Evolutionary conservation across 2,888 invertebrate genomes (phyloP), one percentile per base, ranked within the genome.

Genomic region (Ernsta delagoae): DNA sequence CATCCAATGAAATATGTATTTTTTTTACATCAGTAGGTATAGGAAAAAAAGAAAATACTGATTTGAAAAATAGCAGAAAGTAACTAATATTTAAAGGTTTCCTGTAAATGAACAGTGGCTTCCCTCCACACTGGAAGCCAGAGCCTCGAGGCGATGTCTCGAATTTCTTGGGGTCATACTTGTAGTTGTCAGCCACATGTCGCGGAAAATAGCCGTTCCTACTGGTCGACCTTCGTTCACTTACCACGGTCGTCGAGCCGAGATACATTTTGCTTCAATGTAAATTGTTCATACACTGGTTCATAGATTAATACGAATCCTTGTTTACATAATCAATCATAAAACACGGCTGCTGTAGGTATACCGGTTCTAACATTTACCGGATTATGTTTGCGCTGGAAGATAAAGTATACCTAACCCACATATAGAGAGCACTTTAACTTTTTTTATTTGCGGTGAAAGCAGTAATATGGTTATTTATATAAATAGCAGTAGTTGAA

Each of bases 171-270:
- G 74, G 72, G 74, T 76, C 73, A 73, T 68, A 65, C 53, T 50
- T 16, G 50, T 50, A 50, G 50, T 72, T 70, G 74, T 73, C 69
- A 71, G 71, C 70, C 75, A 76, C 70, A 74, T 73, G 74, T 75
- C 74, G 70, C 74, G 74, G 75, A 77, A 78, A 76, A 41, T 59
- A 8, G 60, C 66, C 60, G 54, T 41, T 59, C 75, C 72, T 72
- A 78, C 75, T 73, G 70, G 76, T 60, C 73, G 79, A 76, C 79
- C 79, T 79, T 79, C 76, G 72, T 48, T 71, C 74, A 71, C 73
- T 72, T 65, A 65, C 75, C 77, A 78, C 76, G 77, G 77, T 73
- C 78, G 66, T 43, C 75, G 65, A 70, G 72, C n/a, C 53, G 61
- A 69, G 63, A 48, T 61, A 70, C 65, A 64, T 62, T 70, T 73